phyloP scores from a whole-genome alignment of 2,888 invertebrate genomes.

The Nephrotoma appendiculata region DNA sequence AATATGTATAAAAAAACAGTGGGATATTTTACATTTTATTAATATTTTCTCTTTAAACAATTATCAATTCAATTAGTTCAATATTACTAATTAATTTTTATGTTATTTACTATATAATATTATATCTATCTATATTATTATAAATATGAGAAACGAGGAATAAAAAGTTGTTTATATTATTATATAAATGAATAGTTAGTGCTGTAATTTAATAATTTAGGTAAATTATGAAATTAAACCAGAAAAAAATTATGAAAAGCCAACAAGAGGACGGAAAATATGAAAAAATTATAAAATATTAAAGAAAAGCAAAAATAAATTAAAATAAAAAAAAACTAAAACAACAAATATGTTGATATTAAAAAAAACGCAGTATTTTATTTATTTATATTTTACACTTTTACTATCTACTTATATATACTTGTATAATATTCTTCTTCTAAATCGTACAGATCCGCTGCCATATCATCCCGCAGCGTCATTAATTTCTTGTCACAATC shows the following conservation, averaged over 20 bases:
- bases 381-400: neutral
- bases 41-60: neutral
- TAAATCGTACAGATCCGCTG: slow-evolving; percentile 53
- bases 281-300: neutral
- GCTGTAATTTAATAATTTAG: neutral
- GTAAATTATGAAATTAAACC: slow-evolving; percentile 2
- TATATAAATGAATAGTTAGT: neutral
- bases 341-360: neutral
- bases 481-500: slow-evolving; percentile 90
- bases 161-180: neutral
- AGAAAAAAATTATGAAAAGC: neutral
- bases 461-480: slow-evolving; percentile 86
- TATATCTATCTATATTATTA: neutral
- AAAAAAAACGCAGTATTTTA: neutral
- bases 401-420: slow-evolving; percentile 25
- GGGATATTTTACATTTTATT: neutral
- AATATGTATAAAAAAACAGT: neutral
- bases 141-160: neutral
- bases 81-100: neutral
- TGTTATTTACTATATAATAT: neutral
- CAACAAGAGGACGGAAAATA: neutral
- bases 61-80: neutral
- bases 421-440: slow-evolving; percentile 34
- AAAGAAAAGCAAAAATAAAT: neutral
- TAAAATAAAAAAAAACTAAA: neutral